phyloP scores from a whole-genome alignment of 2,113 vertebrate genomes.

The Otis tarda region DNA sequence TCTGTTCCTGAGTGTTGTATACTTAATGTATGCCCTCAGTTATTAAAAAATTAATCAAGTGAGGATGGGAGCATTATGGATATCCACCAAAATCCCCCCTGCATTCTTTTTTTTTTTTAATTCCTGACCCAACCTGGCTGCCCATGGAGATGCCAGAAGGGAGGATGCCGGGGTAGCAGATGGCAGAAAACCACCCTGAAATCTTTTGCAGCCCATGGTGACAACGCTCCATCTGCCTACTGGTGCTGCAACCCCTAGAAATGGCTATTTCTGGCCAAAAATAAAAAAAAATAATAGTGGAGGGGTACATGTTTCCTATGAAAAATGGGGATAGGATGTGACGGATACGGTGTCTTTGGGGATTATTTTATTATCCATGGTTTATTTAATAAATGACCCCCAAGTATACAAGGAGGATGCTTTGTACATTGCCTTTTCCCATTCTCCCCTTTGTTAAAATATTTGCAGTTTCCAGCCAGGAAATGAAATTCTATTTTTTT shows the following conservation, averaged over 20 bases:
- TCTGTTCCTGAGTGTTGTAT: not conserved
- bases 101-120: no score
- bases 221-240: not conserved
- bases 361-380: not conserved
- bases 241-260: not conserved
- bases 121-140: no score
- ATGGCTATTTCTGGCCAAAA: not conserved
- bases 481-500: not conserved
- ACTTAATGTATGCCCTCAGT: no score
- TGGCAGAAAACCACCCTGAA: not conserved
- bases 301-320: not conserved
- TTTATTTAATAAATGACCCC: not conserved
- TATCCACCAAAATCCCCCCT: not conserved
- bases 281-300: not conserved
- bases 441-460: not conserved
- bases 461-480: not conserved
- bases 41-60: not conserved
- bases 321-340: not conserved
- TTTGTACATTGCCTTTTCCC: not conserved
- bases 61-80: not conserved
- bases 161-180: not conserved
- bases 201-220: not conserved
- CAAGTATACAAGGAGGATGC: not conserved
- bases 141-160: not conserved
- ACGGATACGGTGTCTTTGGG: not conserved